Percentiles rank a stretch among this genome's conserved stretches.
Evolutionary conservation across 2,797 vertebrate genomes (phyloP).

Genomic region (Eurystomus glaucurus): DNA sequence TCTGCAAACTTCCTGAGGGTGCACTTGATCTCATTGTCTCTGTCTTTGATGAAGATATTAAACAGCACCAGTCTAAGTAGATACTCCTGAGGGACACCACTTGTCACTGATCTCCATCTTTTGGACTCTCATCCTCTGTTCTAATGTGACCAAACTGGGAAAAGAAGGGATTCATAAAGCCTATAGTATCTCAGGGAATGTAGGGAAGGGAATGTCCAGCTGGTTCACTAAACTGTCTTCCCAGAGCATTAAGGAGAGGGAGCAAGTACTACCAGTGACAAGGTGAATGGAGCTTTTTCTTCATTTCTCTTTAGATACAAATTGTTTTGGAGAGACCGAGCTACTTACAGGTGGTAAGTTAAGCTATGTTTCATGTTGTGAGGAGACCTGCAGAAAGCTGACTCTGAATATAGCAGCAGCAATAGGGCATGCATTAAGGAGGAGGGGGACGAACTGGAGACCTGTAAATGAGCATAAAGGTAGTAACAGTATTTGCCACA

Average conservation of each 20-base stretch:
- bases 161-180: not conserved
- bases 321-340: not conserved
- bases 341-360: not conserved
- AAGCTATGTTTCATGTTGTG: not conserved
- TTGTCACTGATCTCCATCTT: no score
- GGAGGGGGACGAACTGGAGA: not conserved
- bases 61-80: not conserved
- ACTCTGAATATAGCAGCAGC: not conserved
- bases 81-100: not conserved
- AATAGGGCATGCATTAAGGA: not conserved
- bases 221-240: not conserved
- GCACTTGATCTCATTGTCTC: not conserved
- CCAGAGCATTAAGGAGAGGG: not conserved
- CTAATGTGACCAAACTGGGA: not conserved
- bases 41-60: not conserved
- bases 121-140: not conserved
- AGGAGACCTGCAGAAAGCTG: not conserved
- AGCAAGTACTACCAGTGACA: not conserved
- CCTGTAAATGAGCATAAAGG: not conserved
- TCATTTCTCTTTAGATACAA: not conserved
- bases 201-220: not conserved
- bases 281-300: not conserved
- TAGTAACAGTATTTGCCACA: not conserved
- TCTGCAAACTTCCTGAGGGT: not conserved
- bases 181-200: not conserved